Evolutionary conservation across 1,140 invertebrate species (phyloP), one percentile per base, ranked within the genome.

Genomic region (Whitmania pigra): DNA sequence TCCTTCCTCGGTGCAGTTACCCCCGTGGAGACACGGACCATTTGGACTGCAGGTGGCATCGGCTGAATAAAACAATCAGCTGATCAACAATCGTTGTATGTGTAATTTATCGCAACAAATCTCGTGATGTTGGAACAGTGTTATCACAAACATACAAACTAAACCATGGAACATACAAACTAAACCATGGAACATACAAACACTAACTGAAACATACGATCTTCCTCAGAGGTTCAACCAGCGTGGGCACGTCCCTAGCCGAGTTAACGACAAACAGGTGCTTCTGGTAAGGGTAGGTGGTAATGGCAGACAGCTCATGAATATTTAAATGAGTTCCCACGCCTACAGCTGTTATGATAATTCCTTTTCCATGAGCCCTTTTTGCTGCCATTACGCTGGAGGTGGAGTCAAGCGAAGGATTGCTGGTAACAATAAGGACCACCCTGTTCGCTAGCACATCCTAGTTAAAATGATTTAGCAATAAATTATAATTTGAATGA

Each of bases 271-370:
- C 15, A 49, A 70, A 18, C 40, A 49, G 18, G 49, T 70, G 31
- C 22, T 25, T 27, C n/a, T 11, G 22, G 53, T 53, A 53, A 17
- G 69, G 69, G 22, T 22, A 70, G 29, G 22, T 70, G 69, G 43
- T 18, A 4, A 70, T 53, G n/a, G 69, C 69, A 0, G 43, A 53
- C 53, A 70, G 53, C 43, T 70, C 43, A 6, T 70, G 53, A n/a
- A 18, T 25, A n/a, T 70, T 54, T 9, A 70, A 22, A 31, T 70
- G 53, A 49, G 69, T 70, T 20, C 69, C 69, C 18, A 70, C 22
- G 3, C 69, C 69, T 17, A 70, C 49, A 9, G 22, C 29, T 13
- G 53, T n/a, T 7, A 70, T 25, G 43, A 27, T 5, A 53, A 70
- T 70, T 2, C 69, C 69, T 13, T 17, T 53, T 27, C 15, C 69